These are phyloP conservation scores for Drosophila asahinai DNA, from an alignment of 1,140 invertebrate genomes.

Conservation along the genomic window DNA sequence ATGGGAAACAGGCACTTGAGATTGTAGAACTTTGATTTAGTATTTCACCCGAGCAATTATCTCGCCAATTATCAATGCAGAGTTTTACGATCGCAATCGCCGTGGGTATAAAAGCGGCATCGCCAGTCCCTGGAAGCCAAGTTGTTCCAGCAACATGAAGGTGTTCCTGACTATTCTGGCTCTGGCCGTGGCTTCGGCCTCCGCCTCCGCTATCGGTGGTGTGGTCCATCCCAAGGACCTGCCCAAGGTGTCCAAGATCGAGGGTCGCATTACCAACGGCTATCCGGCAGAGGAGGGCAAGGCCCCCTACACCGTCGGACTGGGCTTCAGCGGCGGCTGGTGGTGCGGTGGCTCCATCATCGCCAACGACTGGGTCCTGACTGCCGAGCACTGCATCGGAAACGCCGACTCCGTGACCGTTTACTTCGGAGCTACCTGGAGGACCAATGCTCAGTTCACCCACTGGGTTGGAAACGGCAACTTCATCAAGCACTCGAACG, in stretches of 20 bases:
- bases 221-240: constrained; percentile 35
- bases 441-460: constrained; percentile 40
- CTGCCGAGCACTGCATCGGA: constrained; percentile 40
- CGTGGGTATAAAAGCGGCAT: constrained; percentile 9
- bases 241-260: constrained; percentile 23
- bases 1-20: neutral
- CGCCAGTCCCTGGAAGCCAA: neutral
- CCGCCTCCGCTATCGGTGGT: constrained; percentile 13
- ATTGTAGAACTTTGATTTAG: constrained; percentile 33
- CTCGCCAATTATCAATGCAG: constrained; percentile 1
- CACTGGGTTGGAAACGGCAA: constrained; percentile 23
- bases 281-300: constrained; percentile 34
- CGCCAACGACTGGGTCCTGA: constrained; percentile 23
- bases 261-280: constrained; percentile 43
- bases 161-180: constrained; percentile 37
- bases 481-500: constrained; percentile 24
- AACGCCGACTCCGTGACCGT: constrained; percentile 25
- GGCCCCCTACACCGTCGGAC: constrained; percentile 37
- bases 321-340: constrained; percentile 43
- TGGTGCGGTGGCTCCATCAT: constrained; percentile 46
- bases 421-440: constrained; percentile 39
- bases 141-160: constrained; percentile 42
- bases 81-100: neutral
- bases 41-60: constrained; percentile 1
- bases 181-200: constrained; percentile 37